Conservation (phyloP, 2,888 invertebrate genomes). For the Sylvicola fuscatus region DNA sequence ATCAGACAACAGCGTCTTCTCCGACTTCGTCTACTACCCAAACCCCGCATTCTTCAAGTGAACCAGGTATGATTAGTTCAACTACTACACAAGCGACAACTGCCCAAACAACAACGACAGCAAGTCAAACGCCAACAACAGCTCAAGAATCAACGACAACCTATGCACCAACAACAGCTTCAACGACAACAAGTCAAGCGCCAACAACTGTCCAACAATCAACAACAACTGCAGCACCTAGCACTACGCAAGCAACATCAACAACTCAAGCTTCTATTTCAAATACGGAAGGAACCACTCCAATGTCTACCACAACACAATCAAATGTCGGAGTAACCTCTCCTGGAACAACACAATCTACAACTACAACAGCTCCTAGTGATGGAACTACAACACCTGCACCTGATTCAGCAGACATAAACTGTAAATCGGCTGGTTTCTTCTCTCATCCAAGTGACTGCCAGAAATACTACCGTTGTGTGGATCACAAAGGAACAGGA, state of each 20-base stretch:
- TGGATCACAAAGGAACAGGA: slow-evolving; percentile 35
- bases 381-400: slow-evolving; percentile 3
- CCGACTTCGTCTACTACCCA: too few relatives aligned
- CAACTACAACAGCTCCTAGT: slow-evolving; percentile 7
- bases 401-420: background rate
- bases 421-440: slow-evolving; percentile 36
- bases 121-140: slow-evolving; percentile 2
- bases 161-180: slow-evolving; percentile 3
- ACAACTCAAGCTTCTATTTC: slow-evolving; percentile 3
- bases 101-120: slow-evolving; percentile 3
- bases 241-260: slow-evolving; percentile 5
- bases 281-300: too few relatives aligned
- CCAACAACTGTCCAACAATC: slow-evolving; percentile 11
- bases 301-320: background rate
- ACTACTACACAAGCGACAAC: background rate
- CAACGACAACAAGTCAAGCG: slow-evolving; percentile 10
- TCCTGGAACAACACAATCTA: slow-evolving; percentile 1
- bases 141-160: slow-evolving; percentile 3
- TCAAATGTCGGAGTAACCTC: slow-evolving; percentile 2
- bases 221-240: slow-evolving; percentile 5
- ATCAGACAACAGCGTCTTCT: too few relatives aligned
- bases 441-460: slow-evolving; percentile 38
- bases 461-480: slow-evolving; percentile 43
- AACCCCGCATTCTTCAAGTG: too few relatives aligned
- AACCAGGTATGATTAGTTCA: too few relatives aligned